A percentile compares a stretch with the other conserved stretches of the same genome.
These are phyloP conservation scores for Acanthisitta chloris DNA, from an alignment of 2,113 vertebrate species.

Conservation along the genomic window DNA sequence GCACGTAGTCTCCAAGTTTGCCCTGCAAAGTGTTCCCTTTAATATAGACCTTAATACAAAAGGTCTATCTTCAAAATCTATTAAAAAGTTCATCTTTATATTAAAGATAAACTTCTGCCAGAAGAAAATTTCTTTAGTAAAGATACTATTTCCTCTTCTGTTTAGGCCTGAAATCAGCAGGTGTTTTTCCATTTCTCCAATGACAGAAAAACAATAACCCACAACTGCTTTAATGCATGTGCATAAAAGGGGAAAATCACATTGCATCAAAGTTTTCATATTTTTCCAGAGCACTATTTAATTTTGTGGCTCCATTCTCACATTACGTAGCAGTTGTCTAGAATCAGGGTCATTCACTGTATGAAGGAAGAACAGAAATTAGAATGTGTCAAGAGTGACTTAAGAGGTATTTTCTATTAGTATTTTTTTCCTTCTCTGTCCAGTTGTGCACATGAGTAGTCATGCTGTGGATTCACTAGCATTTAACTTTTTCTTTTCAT, in stretches of 20 bases:
- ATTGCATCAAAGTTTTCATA: not conserved
- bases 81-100: not conserved
- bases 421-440: not conserved
- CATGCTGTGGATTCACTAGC: not conserved
- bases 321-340: not conserved
- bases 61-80: not conserved
- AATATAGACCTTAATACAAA: not conserved
- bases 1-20: not conserved
- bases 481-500: not conserved
- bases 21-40: not conserved
- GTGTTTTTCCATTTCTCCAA: not conserved
- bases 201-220: not conserved
- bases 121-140: not conserved
- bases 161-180: not conserved
- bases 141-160: not conserved
- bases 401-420: not conserved
- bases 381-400: not conserved
- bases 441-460: fast-evolving
- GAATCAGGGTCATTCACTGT: not conserved
- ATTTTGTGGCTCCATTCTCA: not conserved
- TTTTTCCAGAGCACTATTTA: not conserved
- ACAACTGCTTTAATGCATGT: not conserved
- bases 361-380: not conserved
- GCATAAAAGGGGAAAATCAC: not conserved
- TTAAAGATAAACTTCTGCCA: not conserved